Evolutionary conservation across 2,888 invertebrate genomes (phyloP), one percentile per base, ranked within the genome.

Genomic region (Sabatieria punctata): DNA sequence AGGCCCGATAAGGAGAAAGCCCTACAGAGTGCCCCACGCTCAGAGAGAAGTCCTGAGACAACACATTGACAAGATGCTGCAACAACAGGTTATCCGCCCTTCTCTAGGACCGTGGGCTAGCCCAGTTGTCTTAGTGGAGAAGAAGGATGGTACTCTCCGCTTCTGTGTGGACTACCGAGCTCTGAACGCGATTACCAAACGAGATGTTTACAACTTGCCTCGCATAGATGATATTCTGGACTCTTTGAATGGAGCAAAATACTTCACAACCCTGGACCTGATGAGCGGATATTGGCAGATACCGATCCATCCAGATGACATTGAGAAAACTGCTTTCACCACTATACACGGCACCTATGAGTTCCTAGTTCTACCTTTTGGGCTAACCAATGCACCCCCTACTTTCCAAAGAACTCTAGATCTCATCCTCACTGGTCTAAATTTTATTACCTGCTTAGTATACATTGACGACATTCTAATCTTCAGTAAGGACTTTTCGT

Each of bases 311-410:
- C 46, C 45, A 43, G 36, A 44, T n/a, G 45, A 43, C 21, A 46
- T 45, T 22, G 21, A 26, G 4, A 48, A 52, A 19, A 49, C 52
- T 18, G 46, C 50, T n/a, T 51, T 53, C 24, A 33, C 42, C 3
- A 45, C 49, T 8, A 37, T 45, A n/a, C 15, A 15, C 11, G 49
- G 54, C 2, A 48, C 49, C 19, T 55, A 41, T 24, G 45, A 52
- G 24, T 54, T 46, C 41, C 47, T 47, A 4, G 30, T 47, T 6
- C 46, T 54, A 46, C 40, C 46, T 1, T 52, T 51, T 39, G 49
- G 52, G 6, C 38, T 54, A 1, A 47, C 50, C 2, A 51, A 46
- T 22, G 50, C 50, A 27, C 49, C 50, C 22, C 47, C 51, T 1
- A 49, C 49, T 8, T 55, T 51, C 27, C 47, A 55, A 44, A 26